A percentile compares a stretch with the other conserved stretches of the same genome.
Evolutionary conservation across 2,797 vertebrate species (phyloP).

Genomic region (Pangasius larnaudii): DNA sequence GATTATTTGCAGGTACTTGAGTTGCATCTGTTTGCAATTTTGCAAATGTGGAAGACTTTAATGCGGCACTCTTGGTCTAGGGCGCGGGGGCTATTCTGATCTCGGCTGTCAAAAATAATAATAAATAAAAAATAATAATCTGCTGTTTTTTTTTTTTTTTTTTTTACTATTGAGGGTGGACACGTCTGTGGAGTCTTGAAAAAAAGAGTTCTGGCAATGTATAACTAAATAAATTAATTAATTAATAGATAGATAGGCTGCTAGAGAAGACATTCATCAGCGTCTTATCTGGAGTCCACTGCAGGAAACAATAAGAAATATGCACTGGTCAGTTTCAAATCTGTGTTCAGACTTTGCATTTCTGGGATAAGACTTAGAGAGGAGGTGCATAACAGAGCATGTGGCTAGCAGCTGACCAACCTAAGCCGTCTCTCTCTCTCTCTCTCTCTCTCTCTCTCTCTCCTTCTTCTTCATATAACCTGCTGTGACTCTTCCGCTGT

Average conservation of each 20-base stretch:
- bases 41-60: slow-evolving; percentile 99
- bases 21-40: slow-evolving; percentile 99
- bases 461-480: slow-evolving; percentile 71
- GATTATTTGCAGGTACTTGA: slow-evolving; percentile 99
- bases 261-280: neutral
- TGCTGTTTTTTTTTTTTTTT: neutral
- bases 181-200: neutral
- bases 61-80: slow-evolving; percentile 81
- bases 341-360: neutral
- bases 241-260: neutral
- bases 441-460: slow-evolving; percentile 26
- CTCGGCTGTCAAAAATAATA: slow-evolving; percentile 83
- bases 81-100: slow-evolving; percentile 92
- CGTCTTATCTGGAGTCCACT: neutral
- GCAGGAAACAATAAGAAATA: neutral
- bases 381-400: slow-evolving; percentile 71
- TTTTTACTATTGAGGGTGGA: neutral
- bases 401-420: slow-evolving; percentile 97
- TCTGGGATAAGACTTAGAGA: slow-evolving; percentile 28
- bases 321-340: slow-evolving; percentile 19
- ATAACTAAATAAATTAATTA: neutral
- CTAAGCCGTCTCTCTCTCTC: slow-evolving; percentile 73
- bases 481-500: slow-evolving; percentile 79
- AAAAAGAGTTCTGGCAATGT: neutral
- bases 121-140: slow-evolving; percentile 16